Conservation (phyloP, 2,113 vertebrate genomes). For the Chaenocephalus aceratus region DNA sequence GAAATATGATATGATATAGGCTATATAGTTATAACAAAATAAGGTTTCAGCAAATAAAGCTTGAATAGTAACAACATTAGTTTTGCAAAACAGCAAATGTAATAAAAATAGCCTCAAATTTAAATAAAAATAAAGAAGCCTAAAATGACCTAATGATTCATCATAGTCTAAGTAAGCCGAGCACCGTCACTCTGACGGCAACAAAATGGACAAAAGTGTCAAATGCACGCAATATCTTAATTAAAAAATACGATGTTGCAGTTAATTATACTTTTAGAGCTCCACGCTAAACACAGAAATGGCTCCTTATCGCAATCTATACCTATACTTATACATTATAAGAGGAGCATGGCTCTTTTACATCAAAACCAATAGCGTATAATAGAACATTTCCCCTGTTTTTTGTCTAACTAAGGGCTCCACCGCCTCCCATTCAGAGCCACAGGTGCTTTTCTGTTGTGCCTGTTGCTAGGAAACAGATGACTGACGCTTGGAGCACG, state of each 20-base stretch:
- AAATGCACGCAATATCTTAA: not conserved
- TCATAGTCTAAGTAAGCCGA: too few relatives aligned
- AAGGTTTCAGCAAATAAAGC: not conserved
- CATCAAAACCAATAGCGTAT: not conserved
- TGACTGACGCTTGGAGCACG: conserved; percentile 83
- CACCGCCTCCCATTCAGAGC: conserved; percentile 71
- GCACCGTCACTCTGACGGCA: too few relatives aligned
- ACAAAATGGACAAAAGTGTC: too few relatives aligned
- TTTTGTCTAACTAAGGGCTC: conserved; percentile 26
- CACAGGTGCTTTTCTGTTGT: conserved; percentile 86
- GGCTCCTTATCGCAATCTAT: not conserved
- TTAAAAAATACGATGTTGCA: not conserved
- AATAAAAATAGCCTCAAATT: too few relatives aligned
- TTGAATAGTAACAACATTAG: too few relatives aligned
- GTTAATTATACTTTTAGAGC: not conserved
- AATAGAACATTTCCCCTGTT: not conserved
- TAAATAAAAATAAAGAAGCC: too few relatives aligned
- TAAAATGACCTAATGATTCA: too few relatives aligned
- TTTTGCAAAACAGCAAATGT: not conserved
- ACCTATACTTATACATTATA: not conserved
- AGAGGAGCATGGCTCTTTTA: not conserved
- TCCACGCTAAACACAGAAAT: not conserved
- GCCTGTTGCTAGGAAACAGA: conserved; percentile 85
- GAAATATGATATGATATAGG: not conserved
- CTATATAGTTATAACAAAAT: too few relatives aligned